These are phyloP conservation scores for Neosilurus mollespiculum DNA, from an alignment of 2,797 vertebrate genomes.

Conservation along the genomic window DNA sequence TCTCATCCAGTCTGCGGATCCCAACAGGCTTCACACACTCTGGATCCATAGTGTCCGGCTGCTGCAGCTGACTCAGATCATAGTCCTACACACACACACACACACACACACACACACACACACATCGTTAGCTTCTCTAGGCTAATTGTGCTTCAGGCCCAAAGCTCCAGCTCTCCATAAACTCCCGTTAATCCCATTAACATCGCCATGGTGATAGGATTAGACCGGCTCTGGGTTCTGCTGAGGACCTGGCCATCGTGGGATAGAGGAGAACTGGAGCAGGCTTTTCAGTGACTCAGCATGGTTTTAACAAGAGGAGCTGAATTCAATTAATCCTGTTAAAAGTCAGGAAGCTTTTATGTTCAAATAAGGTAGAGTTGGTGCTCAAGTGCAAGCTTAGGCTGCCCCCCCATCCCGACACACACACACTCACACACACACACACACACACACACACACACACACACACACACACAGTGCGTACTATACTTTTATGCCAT, in stretches of 20 bases:
- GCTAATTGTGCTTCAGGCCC: constrained; percentile 67
- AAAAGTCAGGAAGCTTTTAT: constrained; percentile 6
- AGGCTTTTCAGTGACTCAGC: constrained; percentile 31
- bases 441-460: neutral
- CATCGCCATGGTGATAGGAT: constrained; percentile 68
- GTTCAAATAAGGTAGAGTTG: neutral
- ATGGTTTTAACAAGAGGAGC: constrained; percentile 30
- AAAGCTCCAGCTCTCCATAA: constrained; percentile 74
- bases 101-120: constrained; percentile 24
- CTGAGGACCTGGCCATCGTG: constrained; percentile 13
- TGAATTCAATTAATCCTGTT: constrained; percentile 24
- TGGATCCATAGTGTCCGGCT: constrained; percentile 91
- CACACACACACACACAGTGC: neutral
- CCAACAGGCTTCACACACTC: constrained; percentile 92
- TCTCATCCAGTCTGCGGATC: constrained; percentile 92
- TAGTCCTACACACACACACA: constrained; percentile 80
- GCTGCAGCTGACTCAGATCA: constrained; percentile 97
- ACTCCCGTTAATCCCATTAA: constrained; percentile 77
- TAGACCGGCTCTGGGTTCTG: constrained; percentile 4
- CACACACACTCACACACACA: neutral
- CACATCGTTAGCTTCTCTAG: constrained; percentile 52
- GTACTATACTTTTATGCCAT: neutral
- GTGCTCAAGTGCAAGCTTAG: neutral
- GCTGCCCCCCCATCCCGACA: neutral
- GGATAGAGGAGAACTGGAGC: neutral